Evolutionary conservation across 2,888 invertebrate species (phyloP), one percentile per base, ranked within the genome.

Genomic region (Callyntrura sp.): DNA sequence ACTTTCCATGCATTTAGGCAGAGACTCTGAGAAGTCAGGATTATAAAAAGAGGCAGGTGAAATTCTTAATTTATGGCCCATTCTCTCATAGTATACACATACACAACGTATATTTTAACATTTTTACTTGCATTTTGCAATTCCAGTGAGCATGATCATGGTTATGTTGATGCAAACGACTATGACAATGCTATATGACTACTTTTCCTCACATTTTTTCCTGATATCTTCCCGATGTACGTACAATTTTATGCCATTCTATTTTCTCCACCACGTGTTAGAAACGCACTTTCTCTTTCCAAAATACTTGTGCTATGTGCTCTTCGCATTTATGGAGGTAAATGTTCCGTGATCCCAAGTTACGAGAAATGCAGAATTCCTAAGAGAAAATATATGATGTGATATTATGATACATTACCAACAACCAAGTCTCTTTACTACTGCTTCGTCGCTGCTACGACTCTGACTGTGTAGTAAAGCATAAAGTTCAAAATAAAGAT

Each of bases 401-500:
- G n/a, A 55, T 55, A 55, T 55, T 55, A 55, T 55, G 55, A 55
- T 55, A 55, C 55, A 55, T 55, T 55, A 17, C 55, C 12, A 14
- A 51, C 14, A 51, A 11, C 5, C 51, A 51, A 55, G 17, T 5
- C 55, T 35, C 35, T 6, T 4, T 35, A 55, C 55, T 55, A n/a
- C 55, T 5, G 17, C n/a, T 55, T 14, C 55, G 0, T n/a, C n/a
- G 55, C 5, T n/a, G 55, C 5, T n/a, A 55, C 4, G 35, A n/a
- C 17, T 55, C 55, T 12, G 12, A n/a, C 55, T 55, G 51, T 11
- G 11, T 9, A 17, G 35, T 35, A 35, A 35, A 35, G 55, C 55
- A 55, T 55, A 55, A 55, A 55, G n/a, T 55, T 55, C 55, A 55
- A 55, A 55, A 55, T 55, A 55, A 55, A 17, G n/a, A 55, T n/a